Conservation (phyloP, 2,113 vertebrate species). For the Shinisaurus crocodilurus region DNA sequence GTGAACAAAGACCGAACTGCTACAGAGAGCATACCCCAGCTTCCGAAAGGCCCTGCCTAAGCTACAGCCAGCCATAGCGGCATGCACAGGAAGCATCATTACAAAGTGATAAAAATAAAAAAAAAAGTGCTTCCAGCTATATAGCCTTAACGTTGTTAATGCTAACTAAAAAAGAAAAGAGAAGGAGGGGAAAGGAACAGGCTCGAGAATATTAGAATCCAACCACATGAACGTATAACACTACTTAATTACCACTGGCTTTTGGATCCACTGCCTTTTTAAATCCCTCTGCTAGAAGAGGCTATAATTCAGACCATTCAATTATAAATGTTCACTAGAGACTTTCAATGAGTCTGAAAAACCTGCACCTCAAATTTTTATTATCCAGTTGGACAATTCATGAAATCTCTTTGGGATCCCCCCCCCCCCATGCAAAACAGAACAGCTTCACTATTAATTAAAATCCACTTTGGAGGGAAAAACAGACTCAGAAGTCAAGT, state of each 20-base stretch:
- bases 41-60: slow-evolving; percentile 66
- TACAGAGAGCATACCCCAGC: slow-evolving; percentile 67
- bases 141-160: slow-evolving; percentile 41
- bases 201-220: slow-evolving; percentile 28
- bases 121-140: slow-evolving; percentile 83
- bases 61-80: slow-evolving; percentile 50
- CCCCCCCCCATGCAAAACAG: neutral
- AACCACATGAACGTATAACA: slow-evolving; percentile 1
- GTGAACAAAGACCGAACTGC: slow-evolving; percentile 67
- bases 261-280: slow-evolving; percentile 16
- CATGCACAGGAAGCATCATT: slow-evolving; percentile 76
- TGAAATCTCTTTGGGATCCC: neutral
- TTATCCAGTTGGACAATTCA: slow-evolving; percentile 19
- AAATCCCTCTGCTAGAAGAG: neutral
- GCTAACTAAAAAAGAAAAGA: slow-evolving; percentile 28
- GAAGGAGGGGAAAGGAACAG: slow-evolving; percentile 5
- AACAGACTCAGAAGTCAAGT: neutral
- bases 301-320: neutral
- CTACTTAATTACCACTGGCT: slow-evolving; percentile 22
- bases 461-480: neutral
- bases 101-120: slow-evolving; percentile 82
- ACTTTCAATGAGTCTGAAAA: slow-evolving; percentile 4
- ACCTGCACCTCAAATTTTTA: neutral
- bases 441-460: neutral
- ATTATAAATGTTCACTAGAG: neutral